A percentile compares a stretch with the other conserved stretches of the same genome.
Evolutionary conservation across 2,113 vertebrate species (phyloP).

Genomic region (Hypocryptadius cinnamomeus): DNA sequence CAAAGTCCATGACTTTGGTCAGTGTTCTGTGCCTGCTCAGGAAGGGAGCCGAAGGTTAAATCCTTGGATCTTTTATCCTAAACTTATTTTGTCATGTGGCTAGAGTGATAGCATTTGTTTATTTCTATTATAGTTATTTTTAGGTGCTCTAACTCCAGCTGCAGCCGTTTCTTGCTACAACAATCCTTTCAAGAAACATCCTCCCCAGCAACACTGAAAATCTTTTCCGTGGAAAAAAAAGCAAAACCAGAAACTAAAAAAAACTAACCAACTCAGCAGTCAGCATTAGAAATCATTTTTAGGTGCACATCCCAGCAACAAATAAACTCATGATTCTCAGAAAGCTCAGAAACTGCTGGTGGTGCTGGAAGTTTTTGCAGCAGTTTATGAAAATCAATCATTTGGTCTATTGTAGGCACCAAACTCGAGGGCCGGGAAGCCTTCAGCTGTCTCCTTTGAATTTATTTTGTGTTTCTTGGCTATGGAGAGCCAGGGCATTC

Average conservation of each 20-base stretch:
- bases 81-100: not conserved
- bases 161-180: not conserved
- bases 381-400: not conserved
- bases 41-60: not conserved
- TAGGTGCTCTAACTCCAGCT: not conserved
- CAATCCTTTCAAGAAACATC: not conserved
- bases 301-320: not conserved
- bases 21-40: not conserved
- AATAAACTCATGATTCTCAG: not conserved
- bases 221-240: not conserved
- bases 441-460: not conserved
- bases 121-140: conserved; percentile 11
- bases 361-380: not conserved
- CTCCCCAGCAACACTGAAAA: not conserved
- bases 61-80: not conserved
- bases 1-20: not conserved
- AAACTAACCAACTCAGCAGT: not conserved
- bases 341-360: not conserved
- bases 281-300: not conserved
- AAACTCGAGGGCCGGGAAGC: not conserved
- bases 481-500: not conserved
- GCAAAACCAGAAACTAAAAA: not conserved
- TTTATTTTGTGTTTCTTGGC: not conserved
- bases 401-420: accelerated
- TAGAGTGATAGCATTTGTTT: not conserved